A percentile compares a stretch with the other conserved stretches of the same genome.
Conservation (phyloP, 2,797 vertebrate species). For the Gymnopithys bicolor region DNA sequence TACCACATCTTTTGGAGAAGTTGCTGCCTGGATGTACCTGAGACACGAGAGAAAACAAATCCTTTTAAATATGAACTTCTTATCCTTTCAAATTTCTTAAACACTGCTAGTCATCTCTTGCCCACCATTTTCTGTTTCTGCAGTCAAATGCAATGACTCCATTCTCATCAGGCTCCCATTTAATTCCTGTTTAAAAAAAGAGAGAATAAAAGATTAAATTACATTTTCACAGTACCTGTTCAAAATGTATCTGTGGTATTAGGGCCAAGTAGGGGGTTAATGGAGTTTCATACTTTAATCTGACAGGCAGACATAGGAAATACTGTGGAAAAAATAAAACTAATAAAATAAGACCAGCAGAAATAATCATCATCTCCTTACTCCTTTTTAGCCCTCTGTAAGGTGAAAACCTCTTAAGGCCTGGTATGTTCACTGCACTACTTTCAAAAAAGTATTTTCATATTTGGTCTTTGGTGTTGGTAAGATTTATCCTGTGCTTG, state of each 20-base stretch:
- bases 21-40: constrained; percentile 98
- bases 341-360: not conserved
- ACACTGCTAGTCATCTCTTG: not conserved
- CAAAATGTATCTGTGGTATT: not conserved
- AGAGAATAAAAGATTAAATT: constrained; percentile 11
- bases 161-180: constrained; percentile 97
- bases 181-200: constrained; percentile 85
- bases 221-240: not conserved
- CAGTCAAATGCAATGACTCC: constrained; percentile 98
- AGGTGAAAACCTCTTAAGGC: not conserved
- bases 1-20: constrained; percentile 96
- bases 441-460: not conserved
- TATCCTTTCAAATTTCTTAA: not conserved
- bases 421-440: not conserved
- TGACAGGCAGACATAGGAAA: not conserved
- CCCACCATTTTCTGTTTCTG: constrained; percentile 95
- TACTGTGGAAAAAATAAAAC: not conserved
- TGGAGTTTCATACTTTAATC: not conserved
- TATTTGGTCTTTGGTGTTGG: not conserved
- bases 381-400: not conserved
- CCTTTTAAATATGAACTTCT: not conserved
- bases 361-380: not conserved
- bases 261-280: not conserved
- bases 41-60: not conserved
- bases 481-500: not conserved